Evolutionary conservation across 1,140 invertebrate genomes (phyloP).

Genomic region (Cydia fagiglandana): DNA sequence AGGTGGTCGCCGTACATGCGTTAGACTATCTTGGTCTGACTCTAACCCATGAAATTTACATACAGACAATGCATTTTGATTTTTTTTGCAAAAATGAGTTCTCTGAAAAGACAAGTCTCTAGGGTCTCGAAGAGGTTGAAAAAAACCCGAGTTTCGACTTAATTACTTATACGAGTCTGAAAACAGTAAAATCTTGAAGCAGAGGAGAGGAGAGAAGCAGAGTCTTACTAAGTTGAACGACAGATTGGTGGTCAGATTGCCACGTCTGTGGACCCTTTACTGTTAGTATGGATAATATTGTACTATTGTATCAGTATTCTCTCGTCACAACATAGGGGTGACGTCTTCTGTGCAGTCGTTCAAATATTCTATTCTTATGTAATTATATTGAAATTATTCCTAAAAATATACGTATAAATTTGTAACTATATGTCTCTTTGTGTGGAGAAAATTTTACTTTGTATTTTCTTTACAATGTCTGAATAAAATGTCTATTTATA

Average conservation of each 20-base stretch:
- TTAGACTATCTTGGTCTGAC: too few species aligned
- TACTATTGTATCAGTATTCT: slow-evolving; percentile 17
- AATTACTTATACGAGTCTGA: too few species aligned
- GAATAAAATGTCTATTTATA: slow-evolving; percentile 76
- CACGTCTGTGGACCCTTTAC: not conserved
- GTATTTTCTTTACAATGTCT: slow-evolving; percentile 75
- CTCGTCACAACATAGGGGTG: slow-evolving; percentile 33
- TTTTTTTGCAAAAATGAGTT: too few species aligned
- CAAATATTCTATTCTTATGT: slow-evolving; percentile 40
- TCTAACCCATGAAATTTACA: too few species aligned
- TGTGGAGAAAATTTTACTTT: slow-evolving; percentile 67
- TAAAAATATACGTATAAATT: slow-evolving; percentile 65
- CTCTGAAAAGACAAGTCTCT: too few species aligned
- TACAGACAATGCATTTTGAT: too few species aligned
- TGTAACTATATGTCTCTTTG: slow-evolving; percentile 72
- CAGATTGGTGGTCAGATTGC: slow-evolving; percentile 6
- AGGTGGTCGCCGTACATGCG: too few species aligned
- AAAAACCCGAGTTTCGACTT: too few species aligned
- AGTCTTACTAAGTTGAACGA: too few species aligned
- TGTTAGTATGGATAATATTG: slow-evolving; percentile 24
- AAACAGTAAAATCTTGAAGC: too few species aligned
- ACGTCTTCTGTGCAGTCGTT: slow-evolving; percentile 46
- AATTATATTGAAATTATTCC: slow-evolving; percentile 73
- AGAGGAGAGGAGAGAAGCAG: too few species aligned
- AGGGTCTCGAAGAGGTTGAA: too few species aligned